Evolutionary conservation across 1,140 invertebrate species (phyloP).

Genomic region (Nephila pilipes): DNA sequence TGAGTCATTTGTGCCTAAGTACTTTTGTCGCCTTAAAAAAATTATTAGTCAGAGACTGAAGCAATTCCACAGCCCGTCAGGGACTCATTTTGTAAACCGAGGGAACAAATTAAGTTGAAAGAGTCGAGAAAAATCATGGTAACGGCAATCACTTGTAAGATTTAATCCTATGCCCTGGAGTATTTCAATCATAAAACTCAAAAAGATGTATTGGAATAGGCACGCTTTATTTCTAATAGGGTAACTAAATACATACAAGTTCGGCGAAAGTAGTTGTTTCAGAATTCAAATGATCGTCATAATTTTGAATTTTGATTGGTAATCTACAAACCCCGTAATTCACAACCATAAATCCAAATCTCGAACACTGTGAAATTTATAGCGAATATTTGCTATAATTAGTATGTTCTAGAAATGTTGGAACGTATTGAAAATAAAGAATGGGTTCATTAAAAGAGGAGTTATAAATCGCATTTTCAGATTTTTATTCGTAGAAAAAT

Average conservation of each 20-base stretch:
- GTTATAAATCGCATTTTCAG: too few relatives aligned
- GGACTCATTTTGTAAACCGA: conserved; percentile 70
- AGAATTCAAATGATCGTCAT: conserved; percentile 47
- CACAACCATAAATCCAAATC: not conserved
- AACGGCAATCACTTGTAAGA: conserved; percentile 67
- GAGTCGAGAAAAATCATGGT: conserved; percentile 56
- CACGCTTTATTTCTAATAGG: conserved; percentile 24
- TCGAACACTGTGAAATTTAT: not conserved
- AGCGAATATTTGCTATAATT: not conserved
- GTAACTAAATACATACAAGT: not conserved
- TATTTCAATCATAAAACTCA: conserved; percentile 57
- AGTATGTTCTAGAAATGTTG: not conserved
- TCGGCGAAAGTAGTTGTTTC: conserved; percentile 15
- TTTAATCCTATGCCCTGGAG: conserved; percentile 68
- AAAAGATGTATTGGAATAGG: conserved; percentile 53
- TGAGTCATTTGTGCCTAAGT: conserved; percentile 58
- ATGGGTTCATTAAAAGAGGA: not conserved
- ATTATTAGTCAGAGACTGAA: conserved; percentile 56
- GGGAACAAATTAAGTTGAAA: conserved; percentile 69
- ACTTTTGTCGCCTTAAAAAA: conserved; percentile 64
- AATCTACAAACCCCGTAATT: conserved; percentile 28
- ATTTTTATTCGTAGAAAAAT: too few relatives aligned
- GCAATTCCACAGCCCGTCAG: conserved; percentile 65
- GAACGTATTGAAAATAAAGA: not conserved
- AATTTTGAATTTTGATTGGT: conserved; percentile 24